Conservation (phyloP, 2,797 vertebrate species). For the Sebastes umbrosus region DNA sequence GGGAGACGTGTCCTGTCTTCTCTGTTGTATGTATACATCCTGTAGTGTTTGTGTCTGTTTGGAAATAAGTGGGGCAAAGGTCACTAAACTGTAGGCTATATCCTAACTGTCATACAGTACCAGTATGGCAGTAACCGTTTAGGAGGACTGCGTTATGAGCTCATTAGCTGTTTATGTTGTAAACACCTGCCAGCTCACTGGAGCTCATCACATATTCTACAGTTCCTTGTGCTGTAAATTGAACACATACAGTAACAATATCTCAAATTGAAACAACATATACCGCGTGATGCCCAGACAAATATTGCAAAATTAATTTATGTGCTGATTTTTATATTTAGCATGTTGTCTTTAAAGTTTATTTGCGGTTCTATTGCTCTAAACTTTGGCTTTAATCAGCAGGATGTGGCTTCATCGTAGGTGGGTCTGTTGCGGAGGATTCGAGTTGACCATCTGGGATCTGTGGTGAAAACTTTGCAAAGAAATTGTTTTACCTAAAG, state of each 20-base stretch:
- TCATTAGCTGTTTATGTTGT: conserved; percentile 28
- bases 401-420: not conserved
- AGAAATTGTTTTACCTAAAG: not conserved
- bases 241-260: not conserved
- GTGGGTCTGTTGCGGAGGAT: not conserved
- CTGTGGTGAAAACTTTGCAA: not conserved
- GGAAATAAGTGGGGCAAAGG: not conserved
- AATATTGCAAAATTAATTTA: too few species aligned
- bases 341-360: not conserved
- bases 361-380: not conserved
- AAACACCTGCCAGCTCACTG: conserved; percentile 10
- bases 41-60: not conserved
- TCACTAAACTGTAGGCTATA: not conserved
- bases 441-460: not conserved
- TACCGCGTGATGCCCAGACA: not conserved
- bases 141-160: not conserved
- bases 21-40: not conserved
- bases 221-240: not conserved
- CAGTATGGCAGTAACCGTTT: conserved; percentile 13
- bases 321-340: not conserved
- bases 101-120: not conserved
- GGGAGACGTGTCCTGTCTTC: not conserved
- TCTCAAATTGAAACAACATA: not conserved
- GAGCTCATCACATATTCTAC: not conserved
- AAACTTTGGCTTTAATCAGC: not conserved